Evolutionary conservation across 2,797 vertebrate species (phyloP).

Genomic region (Urocyon cinereoargenteus): DNA sequence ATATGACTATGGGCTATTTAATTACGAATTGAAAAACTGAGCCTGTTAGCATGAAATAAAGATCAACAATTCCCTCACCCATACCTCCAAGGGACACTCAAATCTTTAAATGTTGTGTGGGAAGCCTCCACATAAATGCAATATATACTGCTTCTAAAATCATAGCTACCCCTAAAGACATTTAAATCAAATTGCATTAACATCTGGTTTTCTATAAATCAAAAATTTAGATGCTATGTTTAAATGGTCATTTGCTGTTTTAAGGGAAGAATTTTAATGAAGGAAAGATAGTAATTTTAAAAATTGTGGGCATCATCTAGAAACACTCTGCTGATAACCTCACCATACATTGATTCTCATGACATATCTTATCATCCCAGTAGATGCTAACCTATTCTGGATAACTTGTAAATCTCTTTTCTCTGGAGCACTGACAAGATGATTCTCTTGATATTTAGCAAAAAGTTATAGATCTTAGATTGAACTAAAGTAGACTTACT

Average conservation of each 20-base stretch:
- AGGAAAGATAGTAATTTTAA: constrained; percentile 74
- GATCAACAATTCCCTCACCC: constrained; percentile 61
- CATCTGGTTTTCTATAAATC: constrained; percentile 69
- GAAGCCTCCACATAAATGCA: constrained; percentile 61
- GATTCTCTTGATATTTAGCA: constrained; percentile 72
- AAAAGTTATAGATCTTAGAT: constrained; percentile 72
- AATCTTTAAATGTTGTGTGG: constrained; percentile 64
- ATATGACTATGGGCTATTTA: constrained; percentile 70
- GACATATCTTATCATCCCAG: constrained; percentile 53
- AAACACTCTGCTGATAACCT: constrained; percentile 30
- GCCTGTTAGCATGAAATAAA: constrained; percentile 68
- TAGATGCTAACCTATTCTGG: constrained; percentile 66
- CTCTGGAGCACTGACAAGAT: constrained; percentile 59
- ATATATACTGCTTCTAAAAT: constrained; percentile 64
- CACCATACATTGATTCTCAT: constrained; percentile 33
- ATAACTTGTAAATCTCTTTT: constrained; percentile 62
- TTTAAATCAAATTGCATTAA: constrained; percentile 72
- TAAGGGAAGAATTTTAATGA: constrained; percentile 78
- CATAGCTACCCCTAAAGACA: constrained; percentile 36
- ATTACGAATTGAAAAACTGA: constrained; percentile 75
- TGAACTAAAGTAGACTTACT: constrained; percentile 58
- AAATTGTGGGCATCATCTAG: constrained; percentile 57
- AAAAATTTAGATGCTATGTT: constrained; percentile 67
- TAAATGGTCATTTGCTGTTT: constrained; percentile 66
- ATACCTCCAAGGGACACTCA: constrained; percentile 66